Base-by-base conservation (phyloP, 2,113 vertebrate genomes). In the Prietella phreatophila region DNA sequence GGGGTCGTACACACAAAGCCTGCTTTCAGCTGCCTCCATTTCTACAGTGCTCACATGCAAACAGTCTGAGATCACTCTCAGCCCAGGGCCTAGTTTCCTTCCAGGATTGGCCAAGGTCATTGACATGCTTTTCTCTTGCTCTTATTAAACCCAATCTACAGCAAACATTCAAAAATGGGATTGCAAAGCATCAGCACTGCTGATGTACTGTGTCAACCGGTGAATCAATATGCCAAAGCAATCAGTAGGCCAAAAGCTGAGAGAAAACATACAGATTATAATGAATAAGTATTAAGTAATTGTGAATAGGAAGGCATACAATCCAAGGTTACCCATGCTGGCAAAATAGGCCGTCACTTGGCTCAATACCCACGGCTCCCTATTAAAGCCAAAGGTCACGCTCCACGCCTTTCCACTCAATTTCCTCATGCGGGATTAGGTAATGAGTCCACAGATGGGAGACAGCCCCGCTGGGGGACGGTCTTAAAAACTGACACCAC, bases 201-300 rank as follows among this genome's bases (percentile, higher is more conserved):
- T 11, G 17, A 71, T 39, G 50, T 88, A 47, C n/a, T n/a, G n/a
- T n/a, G n/a, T 47, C 42, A 47, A 84, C 75, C 5, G 20, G 27
- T 58, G 42, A 89, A 88, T 91, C 86, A 89, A 87, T 89, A 91
- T 91, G 86, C 83, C 88, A 78, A 80, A 63, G 90, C 88, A 91
- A 91, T 91, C 90, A 91, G 88, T 55, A 63, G 83, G 53, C 82
- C 86, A 80, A 89, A 86, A 63, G 83, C 88, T 73, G 85, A 87
- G 53, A 84, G 84, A 91, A 90, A 91, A 89, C 90, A 89, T 76
- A 89, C 83, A 71, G 90, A 88, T 86, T 88, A 86, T 89, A 91
- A 91, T 87, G 86, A 88, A 87, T 87, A 87, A 88, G 86, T 89
- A 91, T 91, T 91, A 91, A 87, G 85, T 73, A 69, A 84, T 86